These are phyloP conservation scores for Lepetodrilus schrolli DNA, from an alignment of 2,888 invertebrate species.

Conservation along the genomic window DNA sequence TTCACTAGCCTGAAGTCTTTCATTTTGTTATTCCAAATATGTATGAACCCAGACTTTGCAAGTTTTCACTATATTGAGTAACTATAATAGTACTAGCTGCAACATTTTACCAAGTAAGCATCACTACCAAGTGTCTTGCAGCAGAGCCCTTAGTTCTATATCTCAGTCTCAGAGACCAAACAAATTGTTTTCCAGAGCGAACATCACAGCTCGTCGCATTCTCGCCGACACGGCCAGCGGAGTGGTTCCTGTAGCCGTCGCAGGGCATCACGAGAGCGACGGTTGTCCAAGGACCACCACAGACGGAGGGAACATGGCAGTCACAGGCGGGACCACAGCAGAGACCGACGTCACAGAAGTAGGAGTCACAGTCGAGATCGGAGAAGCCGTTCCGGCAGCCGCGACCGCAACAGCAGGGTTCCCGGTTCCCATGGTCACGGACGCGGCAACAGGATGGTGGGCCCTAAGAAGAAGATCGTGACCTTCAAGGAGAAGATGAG, in stretches of 20 bases:
- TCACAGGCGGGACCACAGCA: conserved; percentile 36
- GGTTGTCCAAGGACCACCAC: neutral
- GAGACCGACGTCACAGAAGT: conserved; percentile 41
- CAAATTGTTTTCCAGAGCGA: neutral
- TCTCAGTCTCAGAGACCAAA: neutral
- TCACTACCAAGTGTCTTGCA: no score
- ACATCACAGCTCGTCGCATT: neutral
- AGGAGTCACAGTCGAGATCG: conserved; percentile 25
- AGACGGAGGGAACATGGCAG: conserved; percentile 39
- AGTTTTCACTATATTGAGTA: no score
- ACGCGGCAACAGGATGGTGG: neutral
- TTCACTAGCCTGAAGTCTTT: no score
- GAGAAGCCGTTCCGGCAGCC: conserved; percentile 17
- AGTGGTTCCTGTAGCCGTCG: conserved; percentile 20
- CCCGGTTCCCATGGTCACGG: no score
- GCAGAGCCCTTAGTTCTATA: neutral
- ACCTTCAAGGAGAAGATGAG: conserved; percentile 72
- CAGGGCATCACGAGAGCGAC: neutral
- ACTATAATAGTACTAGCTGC: no score
- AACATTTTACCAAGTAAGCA: no score
- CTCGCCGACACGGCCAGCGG: conserved; percentile 36
- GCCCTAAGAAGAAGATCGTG: conserved; percentile 50
- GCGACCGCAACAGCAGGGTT: no score
- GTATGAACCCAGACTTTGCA: no score
- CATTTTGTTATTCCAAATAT: no score